Base-by-base conservation (phyloP, 1,140 invertebrate genomes). In the Phymorhynchus buccinoides region DNA sequence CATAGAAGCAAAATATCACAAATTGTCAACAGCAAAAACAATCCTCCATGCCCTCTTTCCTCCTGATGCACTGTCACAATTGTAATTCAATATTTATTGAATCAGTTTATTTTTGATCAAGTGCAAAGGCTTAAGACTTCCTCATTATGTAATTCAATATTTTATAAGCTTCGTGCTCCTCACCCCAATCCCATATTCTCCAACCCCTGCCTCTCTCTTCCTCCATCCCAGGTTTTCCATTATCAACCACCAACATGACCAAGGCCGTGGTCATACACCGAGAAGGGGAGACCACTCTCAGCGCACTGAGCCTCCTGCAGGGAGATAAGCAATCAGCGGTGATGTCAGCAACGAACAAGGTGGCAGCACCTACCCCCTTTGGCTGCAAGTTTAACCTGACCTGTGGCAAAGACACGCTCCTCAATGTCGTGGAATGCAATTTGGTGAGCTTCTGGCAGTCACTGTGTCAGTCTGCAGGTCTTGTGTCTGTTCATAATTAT, bases 241-340 rank as follows among this genome's bases (percentile, higher is more conserved):
- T n/a, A n/a, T 4, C 81, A 1, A 44, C 32, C 30, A 44, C 35
- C 14, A 30, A 42, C 62, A 83, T 83, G 62, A 44, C 66, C 16
- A 83, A 71, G 32, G 81, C 41, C 22, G 68, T 62, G n/a, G 39
- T 83, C 18, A 66, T 83, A 16, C 66, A 42, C 22, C 62, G 62
- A 3, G 62, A 83, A 83, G 62, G 39, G 7, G 18, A 71, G 37
- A 83, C 1, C 39, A 27, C 56, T 30, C 3, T 71, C 18, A 83
- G 81, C 39, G 12, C 66, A 1, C 66, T 83, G 62, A 3, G 41
- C 16, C 39, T 83, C 32, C 66, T 83, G 39, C 35, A 83, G 27
- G 81, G 66, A 42, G 62, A 83, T 3, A 83, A 83, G 41, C 39
- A 83, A n/a, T n/a, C n/a, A n/a, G n/a, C n/a, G n/a, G n/a, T n/a